phyloP scores from a whole-genome alignment of 2,113 vertebrate species.

The Rallus limicola region DNA sequence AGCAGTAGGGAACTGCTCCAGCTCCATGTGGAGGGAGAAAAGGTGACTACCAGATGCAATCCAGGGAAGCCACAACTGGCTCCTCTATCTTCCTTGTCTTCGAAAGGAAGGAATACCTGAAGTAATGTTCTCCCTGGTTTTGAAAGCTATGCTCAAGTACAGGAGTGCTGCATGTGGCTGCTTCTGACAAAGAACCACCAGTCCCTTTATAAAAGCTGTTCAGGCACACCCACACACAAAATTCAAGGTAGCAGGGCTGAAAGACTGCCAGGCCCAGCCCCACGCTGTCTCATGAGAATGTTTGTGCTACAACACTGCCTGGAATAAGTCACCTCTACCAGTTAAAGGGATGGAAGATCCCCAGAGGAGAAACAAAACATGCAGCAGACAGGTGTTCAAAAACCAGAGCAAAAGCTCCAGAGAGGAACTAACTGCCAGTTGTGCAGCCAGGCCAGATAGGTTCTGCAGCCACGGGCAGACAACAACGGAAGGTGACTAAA shows the following conservation, averaged over 20 bases:
- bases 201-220: background rate
- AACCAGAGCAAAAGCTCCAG: background rate
- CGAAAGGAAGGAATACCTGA: background rate
- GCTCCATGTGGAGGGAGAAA: background rate
- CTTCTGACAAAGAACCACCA: background rate
- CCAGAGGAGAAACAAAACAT: background rate
- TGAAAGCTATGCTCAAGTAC: background rate
- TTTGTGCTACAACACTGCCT: background rate
- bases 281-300: fast-evolving
- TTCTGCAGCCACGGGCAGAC: background rate
- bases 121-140: background rate
- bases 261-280: background rate
- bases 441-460: background rate
- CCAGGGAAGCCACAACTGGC: background rate
- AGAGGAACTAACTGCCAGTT: background rate
- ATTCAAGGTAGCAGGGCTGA: fast-evolving
- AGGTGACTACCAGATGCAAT: background rate
- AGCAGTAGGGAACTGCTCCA: background rate
- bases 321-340: background rate
- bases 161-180: background rate
- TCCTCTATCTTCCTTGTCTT: background rate
- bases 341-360: background rate
- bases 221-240: fast-evolving
- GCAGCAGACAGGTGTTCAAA: background rate
- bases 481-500: background rate